phyloP scores from a whole-genome alignment of 92 coral and sea anemone genomes.

The Nematostella vectensis region DNA sequence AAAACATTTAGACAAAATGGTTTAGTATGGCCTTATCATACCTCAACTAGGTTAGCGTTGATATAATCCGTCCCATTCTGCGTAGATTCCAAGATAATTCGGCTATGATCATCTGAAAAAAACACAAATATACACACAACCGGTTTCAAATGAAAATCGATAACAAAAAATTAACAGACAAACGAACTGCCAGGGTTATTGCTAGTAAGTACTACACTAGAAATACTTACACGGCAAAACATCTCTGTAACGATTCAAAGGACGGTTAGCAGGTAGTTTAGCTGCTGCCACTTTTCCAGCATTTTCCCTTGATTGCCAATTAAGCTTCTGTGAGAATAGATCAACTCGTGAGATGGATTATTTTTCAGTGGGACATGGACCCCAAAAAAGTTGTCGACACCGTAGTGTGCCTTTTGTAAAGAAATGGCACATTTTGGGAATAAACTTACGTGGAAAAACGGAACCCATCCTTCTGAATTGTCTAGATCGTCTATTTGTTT shows the following conservation, averaged over 20 bases:
- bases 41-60: conserved; percentile 94
- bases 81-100: conserved; percentile 60
- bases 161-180: too few relatives aligned
- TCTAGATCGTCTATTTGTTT: conserved; percentile 80
- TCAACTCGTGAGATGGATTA: too few relatives aligned
- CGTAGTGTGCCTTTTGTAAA: too few relatives aligned
- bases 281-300: conserved; percentile 78
- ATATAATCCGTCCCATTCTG: conserved; percentile 80
- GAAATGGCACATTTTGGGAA: too few relatives aligned
- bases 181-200: too few relatives aligned
- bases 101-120: conserved; percentile 85
- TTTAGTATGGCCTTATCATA: conserved; percentile 12
- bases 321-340: conserved; percentile 50
- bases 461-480: conserved; percentile 37
- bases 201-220: too few relatives aligned
- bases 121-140: too few relatives aligned
- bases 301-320: conserved; percentile 69
- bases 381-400: too few relatives aligned
- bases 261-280: conserved; percentile 79
- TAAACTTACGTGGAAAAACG: conserved; percentile 32
- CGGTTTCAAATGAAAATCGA: too few relatives aligned
- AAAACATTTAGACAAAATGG: background rate
- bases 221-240: conserved; percentile 96
- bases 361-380: too few relatives aligned
- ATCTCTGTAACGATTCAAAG: conserved; percentile 87